Percentiles rank a stretch among this genome's conserved stretches.
phyloP scores from a whole-genome alignment of 2,797 vertebrate genomes.

The Hafferia zeledoni region DNA sequence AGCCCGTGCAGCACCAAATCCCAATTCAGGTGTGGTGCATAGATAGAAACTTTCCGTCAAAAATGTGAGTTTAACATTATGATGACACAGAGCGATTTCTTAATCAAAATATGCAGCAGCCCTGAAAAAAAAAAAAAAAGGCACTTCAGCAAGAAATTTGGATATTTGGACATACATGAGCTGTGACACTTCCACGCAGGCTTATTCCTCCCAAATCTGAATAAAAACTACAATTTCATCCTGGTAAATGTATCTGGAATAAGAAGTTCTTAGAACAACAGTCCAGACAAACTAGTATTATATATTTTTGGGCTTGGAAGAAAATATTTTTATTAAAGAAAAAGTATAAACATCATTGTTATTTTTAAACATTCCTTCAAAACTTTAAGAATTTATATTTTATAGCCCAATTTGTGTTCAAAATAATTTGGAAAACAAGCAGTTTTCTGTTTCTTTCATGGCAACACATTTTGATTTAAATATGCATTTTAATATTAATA shows the following conservation, averaged over 20 bases:
- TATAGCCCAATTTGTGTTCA: neutral
- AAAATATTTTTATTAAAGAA: neutral
- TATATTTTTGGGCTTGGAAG: fast-evolving
- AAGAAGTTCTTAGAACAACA: neutral
- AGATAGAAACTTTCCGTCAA: neutral
- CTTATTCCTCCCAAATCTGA: neutral
- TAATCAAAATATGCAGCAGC: neutral
- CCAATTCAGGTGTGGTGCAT: neutral
- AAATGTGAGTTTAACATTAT: neutral
- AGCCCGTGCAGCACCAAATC: neutral
- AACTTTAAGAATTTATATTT: neutral
- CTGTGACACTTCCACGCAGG: fast-evolving
- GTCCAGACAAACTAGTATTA: neutral
- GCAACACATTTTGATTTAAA: neutral
- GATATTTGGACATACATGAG: fast-evolving
- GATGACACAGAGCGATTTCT: neutral
- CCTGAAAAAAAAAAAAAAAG: neutral
- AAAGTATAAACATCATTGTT: fast-evolving
- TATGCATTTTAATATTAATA: neutral
- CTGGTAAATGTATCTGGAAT: neutral
- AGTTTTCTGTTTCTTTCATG: neutral
- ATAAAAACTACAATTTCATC: neutral
- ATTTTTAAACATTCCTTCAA: neutral
- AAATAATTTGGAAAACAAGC: neutral
- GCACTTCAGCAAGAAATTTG: neutral